Evolutionary conservation across 2,888 invertebrate genomes (phyloP), one percentile per base, ranked within the genome.

Genomic region (Metacarcinus magister): DNA sequence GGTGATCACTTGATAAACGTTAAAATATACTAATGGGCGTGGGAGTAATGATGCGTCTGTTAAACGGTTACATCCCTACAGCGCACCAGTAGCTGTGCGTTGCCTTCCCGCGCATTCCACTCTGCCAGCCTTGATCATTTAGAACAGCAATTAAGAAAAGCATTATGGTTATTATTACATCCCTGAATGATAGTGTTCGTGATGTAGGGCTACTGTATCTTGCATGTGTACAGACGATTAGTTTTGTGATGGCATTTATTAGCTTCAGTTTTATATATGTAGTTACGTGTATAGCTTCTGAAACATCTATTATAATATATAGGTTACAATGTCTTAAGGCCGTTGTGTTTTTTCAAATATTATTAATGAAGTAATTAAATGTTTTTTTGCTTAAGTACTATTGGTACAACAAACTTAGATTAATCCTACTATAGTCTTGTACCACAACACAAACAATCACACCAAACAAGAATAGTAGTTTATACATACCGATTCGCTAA

Each of bases 401-500:
- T 1, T 75, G 28, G 23, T n/a, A 10, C n/a, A 7, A 28, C 28
- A 75, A 75, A 75, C 5, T 28, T 28, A 67, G 13, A 0, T 0
- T 10, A 28, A 28, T 28, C n/a, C 28, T 75, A 28, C 2, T 23
- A 2, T 75, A 28, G 28, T 75, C 19, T 60, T 60, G 16, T 60
- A 60, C 23, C 60, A 60, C 60, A 60, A 23, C 75, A 75, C n/a
- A 75, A 75, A 75, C 28, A 23, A 75, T 75, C 75, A 75, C 23
- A 28, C 28, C 5, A 75, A 82, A 32, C 7, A 82, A 39, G 3
- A 87, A 39, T 82, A 82, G 28, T 7, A 82, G 28, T 82, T 28
- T 82, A 82, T 87, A 87, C 87, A 2, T 87, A 87, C 87, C 87
- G 87, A 87, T 8, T 87, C 87, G 87, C 39, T 39, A 39, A 87